Conservation (phyloP, 2,797 vertebrate species). For the Karalla daura region DNA sequence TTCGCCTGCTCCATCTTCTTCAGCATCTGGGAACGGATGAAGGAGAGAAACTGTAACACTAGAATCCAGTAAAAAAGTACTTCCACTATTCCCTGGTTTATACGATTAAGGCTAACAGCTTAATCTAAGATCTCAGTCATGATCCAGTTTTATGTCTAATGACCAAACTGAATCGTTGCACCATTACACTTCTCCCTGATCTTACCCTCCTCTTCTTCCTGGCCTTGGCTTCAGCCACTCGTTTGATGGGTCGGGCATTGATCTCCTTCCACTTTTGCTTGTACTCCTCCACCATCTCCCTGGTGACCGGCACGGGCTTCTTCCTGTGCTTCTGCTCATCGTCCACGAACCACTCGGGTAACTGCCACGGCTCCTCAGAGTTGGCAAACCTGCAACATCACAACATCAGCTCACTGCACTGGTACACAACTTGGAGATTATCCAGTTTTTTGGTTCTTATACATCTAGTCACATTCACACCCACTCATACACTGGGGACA, state of each 20-base stretch:
- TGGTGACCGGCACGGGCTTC: slow-evolving; percentile 87
- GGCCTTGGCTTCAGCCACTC: slow-evolving; percentile 95
- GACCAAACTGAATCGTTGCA: background rate
- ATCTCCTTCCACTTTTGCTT: slow-evolving; percentile 94
- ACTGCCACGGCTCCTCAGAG: slow-evolving; percentile 88
- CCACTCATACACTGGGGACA: too few species aligned
- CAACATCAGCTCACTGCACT: background rate
- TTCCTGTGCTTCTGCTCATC: slow-evolving; percentile 92
- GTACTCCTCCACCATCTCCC: slow-evolving; percentile 90
- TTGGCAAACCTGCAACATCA: slow-evolving; percentile 84
- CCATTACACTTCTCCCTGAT: background rate
- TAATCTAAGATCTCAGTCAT: background rate
- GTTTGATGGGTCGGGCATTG: slow-evolving; percentile 94
- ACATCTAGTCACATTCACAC: too few species aligned
- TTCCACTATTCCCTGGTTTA: background rate
- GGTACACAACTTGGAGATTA: background rate
- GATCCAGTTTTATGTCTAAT: background rate
- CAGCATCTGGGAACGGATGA: slow-evolving; percentile 83
- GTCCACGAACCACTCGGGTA: slow-evolving; percentile 92
- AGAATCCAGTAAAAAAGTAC: background rate
- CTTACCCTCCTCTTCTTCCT: slow-evolving; percentile 92
- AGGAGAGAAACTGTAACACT: background rate
- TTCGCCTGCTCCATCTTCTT: slow-evolving; percentile 96
- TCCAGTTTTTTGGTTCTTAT: too few species aligned
- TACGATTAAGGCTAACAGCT: background rate